phyloP scores from a whole-genome alignment of 1,140 invertebrate species.

The Drosophila sturtevanti region DNA sequence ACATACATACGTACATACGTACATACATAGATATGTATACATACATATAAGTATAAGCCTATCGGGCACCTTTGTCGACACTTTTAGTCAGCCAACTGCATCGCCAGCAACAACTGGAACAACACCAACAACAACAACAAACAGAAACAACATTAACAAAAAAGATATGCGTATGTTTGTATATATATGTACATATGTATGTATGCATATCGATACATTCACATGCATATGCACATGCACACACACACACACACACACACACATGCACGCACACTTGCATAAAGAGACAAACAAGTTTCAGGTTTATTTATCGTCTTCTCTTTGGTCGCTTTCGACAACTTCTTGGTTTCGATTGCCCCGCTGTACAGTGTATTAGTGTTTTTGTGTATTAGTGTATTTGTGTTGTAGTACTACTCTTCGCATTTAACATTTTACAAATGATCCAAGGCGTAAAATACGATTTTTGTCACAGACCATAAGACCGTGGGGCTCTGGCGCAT shows the following conservation, averaged over 20 bases:
- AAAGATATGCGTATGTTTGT: not conserved
- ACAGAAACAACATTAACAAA: conserved; percentile 23
- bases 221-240: conserved; percentile 16
- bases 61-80: conserved; percentile 80
- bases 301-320: conserved; percentile 69
- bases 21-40: conserved; percentile 35
- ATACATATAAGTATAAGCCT: conserved; percentile 46
- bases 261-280: conserved; percentile 39
- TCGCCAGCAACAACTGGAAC: conserved; percentile 31
- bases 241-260: conserved; percentile 8
- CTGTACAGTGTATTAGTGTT: no score
- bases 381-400: no score
- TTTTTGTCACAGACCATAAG: conserved; percentile 60
- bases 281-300: conserved; percentile 71
- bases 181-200: not conserved
- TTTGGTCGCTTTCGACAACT: conserved; percentile 55
- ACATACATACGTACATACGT: not conserved
- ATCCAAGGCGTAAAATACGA: conserved; percentile 71
- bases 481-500: no score
- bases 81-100: conserved; percentile 69
- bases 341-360: conserved; percentile 41
- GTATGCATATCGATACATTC: not conserved
- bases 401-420: conserved; percentile 33
- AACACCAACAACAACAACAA: conserved; percentile 16
- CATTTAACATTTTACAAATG: conserved; percentile 72